Conservation (phyloP, 2,888 invertebrate species). For the Girardia tigrina region DNA sequence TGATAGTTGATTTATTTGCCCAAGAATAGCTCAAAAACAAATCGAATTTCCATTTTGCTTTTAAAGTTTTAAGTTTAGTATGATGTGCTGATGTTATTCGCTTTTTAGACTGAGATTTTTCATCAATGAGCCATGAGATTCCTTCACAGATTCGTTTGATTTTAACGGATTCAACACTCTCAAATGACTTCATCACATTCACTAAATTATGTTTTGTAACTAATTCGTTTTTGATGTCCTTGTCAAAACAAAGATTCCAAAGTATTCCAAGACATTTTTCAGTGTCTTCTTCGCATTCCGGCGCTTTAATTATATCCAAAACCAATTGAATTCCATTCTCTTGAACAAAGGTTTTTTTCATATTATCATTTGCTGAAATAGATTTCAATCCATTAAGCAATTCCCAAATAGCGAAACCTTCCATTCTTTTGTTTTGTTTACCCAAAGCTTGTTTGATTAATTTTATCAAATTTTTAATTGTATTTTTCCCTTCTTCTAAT, state of each 20-base stretch:
- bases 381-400: slow-evolving; percentile 43
- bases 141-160: slow-evolving; percentile 41
- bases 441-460: slow-evolving; percentile 41
- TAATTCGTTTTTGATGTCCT: slow-evolving; percentile 40
- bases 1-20: slow-evolving; percentile 41
- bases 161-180: slow-evolving; percentile 40
- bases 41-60: background rate
- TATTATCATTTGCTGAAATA: slow-evolving; percentile 43
- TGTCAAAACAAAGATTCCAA: slow-evolving; percentile 44
- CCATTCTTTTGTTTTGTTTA: slow-evolving; percentile 39
- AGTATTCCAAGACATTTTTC: slow-evolving; percentile 35
- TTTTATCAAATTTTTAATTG: slow-evolving; percentile 40
- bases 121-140: slow-evolving; percentile 41
- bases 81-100: background rate
- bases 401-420: slow-evolving; percentile 39
- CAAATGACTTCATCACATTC: slow-evolving; percentile 40
- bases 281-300: background rate
- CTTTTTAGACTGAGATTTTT: slow-evolving; percentile 12
- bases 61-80: background rate
- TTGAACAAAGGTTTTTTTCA: slow-evolving; percentile 43
- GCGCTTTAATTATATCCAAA: background rate
- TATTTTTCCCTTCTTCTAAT: slow-evolving; percentile 38
- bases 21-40: slow-evolving; percentile 43
- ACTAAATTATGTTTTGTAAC: slow-evolving; percentile 40
- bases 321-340: background rate